phyloP scores from a whole-genome alignment of 2,113 vertebrate species.

The Indicator indicator region DNA sequence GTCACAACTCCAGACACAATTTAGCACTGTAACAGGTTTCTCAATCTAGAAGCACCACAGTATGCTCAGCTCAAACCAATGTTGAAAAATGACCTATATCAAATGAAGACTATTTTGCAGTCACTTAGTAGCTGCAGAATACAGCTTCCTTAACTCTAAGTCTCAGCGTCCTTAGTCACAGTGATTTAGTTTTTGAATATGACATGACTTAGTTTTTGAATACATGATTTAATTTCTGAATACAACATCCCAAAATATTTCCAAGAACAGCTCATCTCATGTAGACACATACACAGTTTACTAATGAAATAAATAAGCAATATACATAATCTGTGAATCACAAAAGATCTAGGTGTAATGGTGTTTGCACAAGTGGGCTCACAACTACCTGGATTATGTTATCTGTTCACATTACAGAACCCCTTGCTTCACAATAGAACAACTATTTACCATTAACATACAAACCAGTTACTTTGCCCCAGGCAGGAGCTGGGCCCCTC shows the following conservation, averaged over 20 bases:
- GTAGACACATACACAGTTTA: neutral
- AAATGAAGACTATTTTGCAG: neutral
- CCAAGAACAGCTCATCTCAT: neutral
- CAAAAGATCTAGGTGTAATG: neutral
- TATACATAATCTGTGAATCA: neutral
- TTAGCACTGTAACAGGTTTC: neutral
- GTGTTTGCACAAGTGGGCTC: neutral
- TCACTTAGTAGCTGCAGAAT: neutral
- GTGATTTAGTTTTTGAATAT: neutral
- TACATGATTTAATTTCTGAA: neutral
- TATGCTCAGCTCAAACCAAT: neutral
- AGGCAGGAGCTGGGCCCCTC: neutral
- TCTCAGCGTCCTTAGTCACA: neutral
- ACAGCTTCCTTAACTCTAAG: neutral
- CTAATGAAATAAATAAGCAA: neutral
- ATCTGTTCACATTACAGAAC: neutral
- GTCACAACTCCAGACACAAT: neutral
- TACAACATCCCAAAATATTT: neutral
- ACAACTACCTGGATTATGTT: neutral
- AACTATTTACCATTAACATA: neutral
- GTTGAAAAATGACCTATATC: neutral
- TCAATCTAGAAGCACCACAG: neutral
- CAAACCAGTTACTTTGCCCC: neutral
- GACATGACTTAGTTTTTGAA: neutral
- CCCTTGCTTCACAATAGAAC: neutral